These are phyloP conservation scores for Mellilla xanthometata DNA, from an alignment of 2,888 invertebrate species.

Conservation along the genomic window DNA sequence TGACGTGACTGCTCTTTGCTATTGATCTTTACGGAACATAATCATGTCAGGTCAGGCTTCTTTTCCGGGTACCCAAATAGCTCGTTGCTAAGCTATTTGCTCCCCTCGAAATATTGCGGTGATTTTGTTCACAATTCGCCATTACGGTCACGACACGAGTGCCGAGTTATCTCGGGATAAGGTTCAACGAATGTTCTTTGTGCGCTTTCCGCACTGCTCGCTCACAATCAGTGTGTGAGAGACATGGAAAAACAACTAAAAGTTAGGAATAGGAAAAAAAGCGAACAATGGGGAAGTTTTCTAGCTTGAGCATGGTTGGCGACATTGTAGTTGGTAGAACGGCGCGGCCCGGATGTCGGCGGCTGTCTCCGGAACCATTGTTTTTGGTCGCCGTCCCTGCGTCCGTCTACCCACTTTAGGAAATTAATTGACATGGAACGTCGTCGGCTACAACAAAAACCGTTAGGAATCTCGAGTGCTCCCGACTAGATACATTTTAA, in stretches of 20 bases:
- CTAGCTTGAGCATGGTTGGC: constrained; percentile 60
- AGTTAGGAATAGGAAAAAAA: constrained; percentile 62
- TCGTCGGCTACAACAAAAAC: constrained; percentile 60
- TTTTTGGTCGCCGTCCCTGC: constrained; percentile 59
- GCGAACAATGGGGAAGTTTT: constrained; percentile 63
- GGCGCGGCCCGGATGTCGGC: constrained; percentile 50
- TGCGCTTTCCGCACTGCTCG: constrained; percentile 33
- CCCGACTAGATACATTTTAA: constrained; percentile 71
- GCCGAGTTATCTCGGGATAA: no score
- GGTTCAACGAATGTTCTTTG: no score
- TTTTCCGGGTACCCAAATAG: constrained; percentile 23
- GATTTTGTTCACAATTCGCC: constrained; percentile 5
- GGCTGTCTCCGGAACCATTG: constrained; percentile 56
- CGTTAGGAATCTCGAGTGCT: constrained; percentile 58
- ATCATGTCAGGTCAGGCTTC: constrained; percentile 21
- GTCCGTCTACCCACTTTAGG: constrained; percentile 66
- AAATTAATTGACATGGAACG: constrained; percentile 74
- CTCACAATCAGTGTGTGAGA: constrained; percentile 43
- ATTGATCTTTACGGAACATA: constrained; percentile 31
- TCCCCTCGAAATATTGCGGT: neutral
- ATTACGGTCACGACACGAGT: neutral
- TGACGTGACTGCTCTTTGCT: constrained; percentile 40
- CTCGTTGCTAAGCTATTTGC: constrained; percentile 14
- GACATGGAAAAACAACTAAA: constrained; percentile 58
- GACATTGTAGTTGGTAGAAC: constrained; percentile 62